A percentile compares a stretch with the other conserved stretches of the same genome.
phyloP scores from a whole-genome alignment of 1,140 invertebrate genomes.

The Hylaeus anthracinus region DNA sequence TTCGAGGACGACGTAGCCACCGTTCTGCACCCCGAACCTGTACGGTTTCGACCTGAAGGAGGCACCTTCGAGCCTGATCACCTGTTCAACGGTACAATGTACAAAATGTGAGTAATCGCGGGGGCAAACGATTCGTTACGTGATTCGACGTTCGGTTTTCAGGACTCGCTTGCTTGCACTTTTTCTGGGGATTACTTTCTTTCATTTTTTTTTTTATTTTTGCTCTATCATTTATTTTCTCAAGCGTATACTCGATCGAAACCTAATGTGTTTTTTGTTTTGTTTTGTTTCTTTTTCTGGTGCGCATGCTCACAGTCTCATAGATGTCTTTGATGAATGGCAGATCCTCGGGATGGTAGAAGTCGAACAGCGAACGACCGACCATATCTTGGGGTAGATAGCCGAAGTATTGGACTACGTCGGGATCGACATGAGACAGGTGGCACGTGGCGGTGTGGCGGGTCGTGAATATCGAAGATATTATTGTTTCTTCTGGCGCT shows the following conservation, averaged over 20 bases:
- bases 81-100: slow-evolving; percentile 72
- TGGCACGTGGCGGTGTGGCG: slow-evolving; percentile 88
- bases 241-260: slow-evolving; percentile 58
- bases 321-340: slow-evolving; percentile 90
- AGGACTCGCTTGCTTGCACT: slow-evolving; percentile 20
- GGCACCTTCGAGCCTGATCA: slow-evolving; percentile 84
- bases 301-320: slow-evolving; percentile 85
- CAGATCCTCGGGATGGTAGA: slow-evolving; percentile 94
- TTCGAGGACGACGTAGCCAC: slow-evolving; percentile 90
- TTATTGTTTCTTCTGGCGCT: slow-evolving; percentile 85
- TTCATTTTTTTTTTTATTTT: not conserved
- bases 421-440: slow-evolving; percentile 88
- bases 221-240: slow-evolving; percentile 32
- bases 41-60: slow-evolving; percentile 89
- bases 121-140: not conserved
- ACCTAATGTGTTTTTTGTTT: slow-evolving; percentile 37
- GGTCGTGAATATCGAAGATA: slow-evolving; percentile 86
- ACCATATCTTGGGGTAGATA: slow-evolving; percentile 94
- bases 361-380: slow-evolving; percentile 90
- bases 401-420: slow-evolving; percentile 90
- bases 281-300: slow-evolving; percentile 14
- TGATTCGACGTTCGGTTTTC: slow-evolving; percentile 18
- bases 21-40: slow-evolving; percentile 91
- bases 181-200: not conserved
- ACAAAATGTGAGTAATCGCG: not conserved